Conservation (phyloP, 1,140 invertebrate genomes). For the Meteorus sp. region DNA sequence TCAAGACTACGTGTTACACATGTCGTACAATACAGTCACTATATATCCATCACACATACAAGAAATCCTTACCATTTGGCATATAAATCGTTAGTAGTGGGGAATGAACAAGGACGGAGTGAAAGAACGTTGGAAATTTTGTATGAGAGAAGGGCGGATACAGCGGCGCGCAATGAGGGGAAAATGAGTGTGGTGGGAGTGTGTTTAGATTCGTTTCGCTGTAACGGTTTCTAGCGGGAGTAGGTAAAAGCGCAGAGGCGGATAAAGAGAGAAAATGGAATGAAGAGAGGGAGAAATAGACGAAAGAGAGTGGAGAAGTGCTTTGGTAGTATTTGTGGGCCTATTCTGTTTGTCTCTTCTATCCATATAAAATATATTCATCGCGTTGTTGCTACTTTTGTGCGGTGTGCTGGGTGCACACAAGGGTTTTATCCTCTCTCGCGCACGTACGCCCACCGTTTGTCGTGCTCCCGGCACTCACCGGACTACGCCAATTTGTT, state of each 20-base stretch:
- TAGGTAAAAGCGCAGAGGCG: no score
- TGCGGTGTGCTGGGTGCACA: background rate
- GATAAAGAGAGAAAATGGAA: conserved; percentile 11
- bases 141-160: background rate
- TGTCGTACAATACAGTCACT: no score
- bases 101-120: no score
- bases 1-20: conserved; percentile 57
- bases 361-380: no score
- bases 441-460: conserved; percentile 13
- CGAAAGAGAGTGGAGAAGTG: no score
- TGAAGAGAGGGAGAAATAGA: conserved; percentile 19
- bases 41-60: no score
- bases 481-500: conserved; percentile 2
- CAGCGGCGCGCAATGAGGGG: conserved; percentile 26
- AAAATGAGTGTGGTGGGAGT: conserved; percentile 38
- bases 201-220: conserved; percentile 29
- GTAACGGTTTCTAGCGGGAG: no score
- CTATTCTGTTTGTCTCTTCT: background rate
- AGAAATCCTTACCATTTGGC: conserved; percentile 7
- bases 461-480: conserved; percentile 13
- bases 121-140: no score
- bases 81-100: conserved; percentile 24
- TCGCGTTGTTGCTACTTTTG: conserved; percentile 23
- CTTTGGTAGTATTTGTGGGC: no score
- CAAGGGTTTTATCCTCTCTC: conserved; percentile 4